Conservation (phyloP, 2,888 invertebrate species). For the Drosophila antonietae region DNA sequence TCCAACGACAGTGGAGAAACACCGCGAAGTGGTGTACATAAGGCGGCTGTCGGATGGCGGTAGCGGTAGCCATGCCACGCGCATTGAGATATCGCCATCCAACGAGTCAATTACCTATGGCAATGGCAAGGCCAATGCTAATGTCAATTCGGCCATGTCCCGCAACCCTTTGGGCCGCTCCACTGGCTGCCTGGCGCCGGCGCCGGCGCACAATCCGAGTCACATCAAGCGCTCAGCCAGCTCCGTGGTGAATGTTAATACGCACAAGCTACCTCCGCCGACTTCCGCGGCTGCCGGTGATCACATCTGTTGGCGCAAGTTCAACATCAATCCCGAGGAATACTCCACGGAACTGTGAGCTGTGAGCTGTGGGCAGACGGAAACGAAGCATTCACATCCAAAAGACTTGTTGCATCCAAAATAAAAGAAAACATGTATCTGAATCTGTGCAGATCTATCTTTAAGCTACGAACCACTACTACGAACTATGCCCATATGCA, state of each 20-base stretch:
- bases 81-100: conserved; percentile 84
- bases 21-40: conserved; percentile 83
- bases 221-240: conserved; percentile 78
- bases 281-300: conserved; percentile 77
- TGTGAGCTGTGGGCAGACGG: conserved; percentile 8
- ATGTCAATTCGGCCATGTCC: conserved; percentile 47
- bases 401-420: conserved; percentile 78
- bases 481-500: conserved; percentile 65
- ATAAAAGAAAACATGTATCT: conserved; percentile 57
- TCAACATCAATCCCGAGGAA: conserved; percentile 84
- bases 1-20: conserved; percentile 70
- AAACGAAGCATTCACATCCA: conserved; percentile 73
- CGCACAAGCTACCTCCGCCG: conserved; percentile 72
- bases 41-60: conserved; percentile 82
- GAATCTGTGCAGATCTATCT: conserved; percentile 60
- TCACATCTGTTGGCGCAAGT: conserved; percentile 86
- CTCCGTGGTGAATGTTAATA: conserved; percentile 70
- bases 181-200: conserved; percentile 65
- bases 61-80: conserved; percentile 81
- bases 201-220: conserved; percentile 40
- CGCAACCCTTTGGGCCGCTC: conserved; percentile 75
- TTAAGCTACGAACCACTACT: conserved; percentile 66
- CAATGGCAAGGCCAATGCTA: conserved; percentile 58
- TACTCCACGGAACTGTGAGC: conserved; percentile 84
- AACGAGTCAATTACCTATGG: conserved; percentile 82